A percentile compares a stretch with the other conserved stretches of the same genome.
phyloP scores from a whole-genome alignment of 2,888 invertebrate species.

The Glyphotaelius pellucidus region DNA sequence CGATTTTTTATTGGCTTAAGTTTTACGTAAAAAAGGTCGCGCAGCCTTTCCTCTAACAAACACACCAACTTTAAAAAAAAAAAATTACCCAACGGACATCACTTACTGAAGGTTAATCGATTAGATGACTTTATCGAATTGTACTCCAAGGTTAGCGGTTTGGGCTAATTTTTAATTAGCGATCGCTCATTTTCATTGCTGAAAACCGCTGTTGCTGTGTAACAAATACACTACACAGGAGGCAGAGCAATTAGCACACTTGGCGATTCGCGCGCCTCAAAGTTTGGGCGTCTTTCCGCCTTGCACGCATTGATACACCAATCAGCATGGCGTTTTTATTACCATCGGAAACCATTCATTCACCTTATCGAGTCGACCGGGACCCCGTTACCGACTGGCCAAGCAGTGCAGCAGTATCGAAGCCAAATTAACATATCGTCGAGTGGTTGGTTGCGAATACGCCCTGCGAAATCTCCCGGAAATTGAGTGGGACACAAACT shows the following conservation, averaged over 20 bases:
- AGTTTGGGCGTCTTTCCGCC: background rate
- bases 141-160: too few species aligned
- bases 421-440: background rate
- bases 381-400: background rate
- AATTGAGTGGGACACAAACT: constrained; percentile 7
- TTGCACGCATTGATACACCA: background rate
- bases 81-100: too few species aligned
- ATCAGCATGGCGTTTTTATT: constrained; percentile 42
- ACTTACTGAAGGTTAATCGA: too few species aligned
- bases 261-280: background rate
- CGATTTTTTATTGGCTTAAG: too few species aligned
- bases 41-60: too few species aligned
- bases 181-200: too few species aligned
- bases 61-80: too few species aligned
- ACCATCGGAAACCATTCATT: constrained; percentile 49
- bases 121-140: too few species aligned
- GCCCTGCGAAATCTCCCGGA: background rate
- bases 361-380: constrained; percentile 38
- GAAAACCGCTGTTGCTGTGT: too few species aligned
- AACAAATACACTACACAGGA: background rate
- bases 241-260: background rate
- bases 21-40: too few species aligned
- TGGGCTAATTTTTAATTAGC: too few species aligned
- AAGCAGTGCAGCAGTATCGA: background rate
- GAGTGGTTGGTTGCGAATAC: background rate